Conservation (phyloP, 2,113 vertebrate species). For the Nymphicus hollandicus region DNA sequence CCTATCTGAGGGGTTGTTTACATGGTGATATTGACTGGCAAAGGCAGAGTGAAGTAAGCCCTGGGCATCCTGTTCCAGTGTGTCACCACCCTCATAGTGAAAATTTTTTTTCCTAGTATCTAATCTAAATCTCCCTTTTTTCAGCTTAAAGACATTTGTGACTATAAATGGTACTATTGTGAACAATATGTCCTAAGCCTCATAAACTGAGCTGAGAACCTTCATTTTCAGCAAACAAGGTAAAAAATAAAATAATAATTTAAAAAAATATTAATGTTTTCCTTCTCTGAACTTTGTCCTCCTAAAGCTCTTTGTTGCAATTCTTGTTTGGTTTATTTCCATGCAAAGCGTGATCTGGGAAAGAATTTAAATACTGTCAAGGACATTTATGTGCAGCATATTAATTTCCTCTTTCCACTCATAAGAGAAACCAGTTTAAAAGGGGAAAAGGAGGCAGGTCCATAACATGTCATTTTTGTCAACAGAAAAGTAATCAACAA, state of each 20-base stretch:
- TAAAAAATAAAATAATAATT: background rate
- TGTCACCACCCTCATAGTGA: background rate
- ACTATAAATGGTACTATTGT: background rate
- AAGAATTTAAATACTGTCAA: background rate
- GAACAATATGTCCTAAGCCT: background rate
- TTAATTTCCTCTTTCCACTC: background rate
- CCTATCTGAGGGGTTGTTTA: background rate
- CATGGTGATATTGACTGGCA: background rate
- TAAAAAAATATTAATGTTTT: background rate
- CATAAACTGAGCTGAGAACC: background rate
- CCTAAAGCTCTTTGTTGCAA: background rate
- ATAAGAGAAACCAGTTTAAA: background rate
- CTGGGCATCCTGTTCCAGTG: background rate
- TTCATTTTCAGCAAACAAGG: background rate
- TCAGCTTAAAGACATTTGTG: background rate
- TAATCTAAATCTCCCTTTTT: background rate
- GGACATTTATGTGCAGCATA: background rate
- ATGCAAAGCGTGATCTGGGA: background rate
- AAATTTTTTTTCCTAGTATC: background rate
- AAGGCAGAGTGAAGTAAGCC: background rate
- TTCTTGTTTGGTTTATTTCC: background rate
- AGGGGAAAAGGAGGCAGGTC: background rate
- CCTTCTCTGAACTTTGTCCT: background rate
- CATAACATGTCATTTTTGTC: background rate
- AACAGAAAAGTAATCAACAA: background rate